Percentiles rank a stretch among this genome's conserved stretches.
Conservation (phyloP, 2,797 vertebrate genomes). For the Avahi laniger region DNA sequence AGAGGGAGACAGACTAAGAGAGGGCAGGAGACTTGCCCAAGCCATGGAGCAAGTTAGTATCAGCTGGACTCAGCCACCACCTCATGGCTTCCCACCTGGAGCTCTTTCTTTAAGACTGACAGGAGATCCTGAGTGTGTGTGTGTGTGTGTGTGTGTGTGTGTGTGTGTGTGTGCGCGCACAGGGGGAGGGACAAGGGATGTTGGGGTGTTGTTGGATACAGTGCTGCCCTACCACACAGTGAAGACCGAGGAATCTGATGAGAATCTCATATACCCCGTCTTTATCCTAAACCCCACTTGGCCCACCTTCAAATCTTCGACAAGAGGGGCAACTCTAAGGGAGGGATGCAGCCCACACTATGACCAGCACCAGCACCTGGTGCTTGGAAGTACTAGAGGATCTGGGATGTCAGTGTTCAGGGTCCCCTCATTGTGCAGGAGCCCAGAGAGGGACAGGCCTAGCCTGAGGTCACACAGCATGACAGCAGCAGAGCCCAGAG, state of each 20-base stretch:
- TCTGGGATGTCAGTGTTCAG: neutral
- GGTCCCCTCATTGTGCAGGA: neutral
- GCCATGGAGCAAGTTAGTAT: neutral
- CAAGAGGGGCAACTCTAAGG: neutral
- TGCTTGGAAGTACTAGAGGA: neutral
- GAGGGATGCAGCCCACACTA: neutral
- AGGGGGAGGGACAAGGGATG: no score
- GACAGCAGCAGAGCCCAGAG: neutral
- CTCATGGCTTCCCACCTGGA: neutral
- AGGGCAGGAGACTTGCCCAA: neutral
- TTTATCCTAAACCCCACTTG: neutral
- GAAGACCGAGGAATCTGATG: neutral
- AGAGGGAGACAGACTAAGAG: neutral
- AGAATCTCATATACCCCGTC: neutral
- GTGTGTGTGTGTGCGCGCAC: accelerated
- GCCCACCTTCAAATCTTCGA: neutral
- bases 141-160: neutral
- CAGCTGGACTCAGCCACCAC: neutral
- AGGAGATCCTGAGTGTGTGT: neutral
- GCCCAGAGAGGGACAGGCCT: constrained; percentile 71
- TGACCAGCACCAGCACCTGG: neutral
- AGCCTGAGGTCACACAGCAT: constrained; percentile 68
- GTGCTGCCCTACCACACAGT: neutral
- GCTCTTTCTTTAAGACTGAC: neutral
- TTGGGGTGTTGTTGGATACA: neutral